These are phyloP conservation scores for Desmodus rotundus DNA, from an alignment of 2,113 vertebrate species.

Conservation along the genomic window DNA sequence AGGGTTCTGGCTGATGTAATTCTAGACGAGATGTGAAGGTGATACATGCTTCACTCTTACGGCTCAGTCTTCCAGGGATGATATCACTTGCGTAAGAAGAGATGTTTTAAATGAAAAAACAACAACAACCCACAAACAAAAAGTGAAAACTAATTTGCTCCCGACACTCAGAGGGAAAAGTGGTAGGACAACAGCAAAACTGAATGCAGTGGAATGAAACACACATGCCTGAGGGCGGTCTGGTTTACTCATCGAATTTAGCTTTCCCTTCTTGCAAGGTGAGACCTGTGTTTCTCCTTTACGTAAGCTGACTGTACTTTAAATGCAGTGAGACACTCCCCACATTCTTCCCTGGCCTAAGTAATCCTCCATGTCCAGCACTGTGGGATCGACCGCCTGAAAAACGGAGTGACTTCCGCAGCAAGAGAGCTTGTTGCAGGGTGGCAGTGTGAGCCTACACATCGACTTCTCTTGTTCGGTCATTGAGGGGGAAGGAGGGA, in stretches of 20 bases:
- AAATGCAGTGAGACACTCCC: neutral
- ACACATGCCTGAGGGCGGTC: neutral
- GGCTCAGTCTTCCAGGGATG: conserved; percentile 40
- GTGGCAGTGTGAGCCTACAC: neutral
- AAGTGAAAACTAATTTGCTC: neutral
- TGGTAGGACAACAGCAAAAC: neutral
- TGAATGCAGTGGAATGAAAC: neutral
- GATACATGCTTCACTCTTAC: conserved; percentile 52
- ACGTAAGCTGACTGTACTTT: neutral
- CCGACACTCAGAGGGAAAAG: neutral
- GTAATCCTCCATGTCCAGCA: neutral
- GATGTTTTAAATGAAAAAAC: neutral
- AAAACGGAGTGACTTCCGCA: neutral
- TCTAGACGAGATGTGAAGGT: conserved; percentile 52
- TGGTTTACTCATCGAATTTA: neutral
- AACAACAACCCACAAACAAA: too few species aligned
- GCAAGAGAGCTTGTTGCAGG: neutral
- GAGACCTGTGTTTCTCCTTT: conserved; percentile 6
- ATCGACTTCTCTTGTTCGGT: accelerated
- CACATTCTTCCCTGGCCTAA: neutral
- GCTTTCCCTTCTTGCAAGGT: neutral
- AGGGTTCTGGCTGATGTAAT: conserved; percentile 55
- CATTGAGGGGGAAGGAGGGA: neutral
- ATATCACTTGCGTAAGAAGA: conserved; percentile 56
- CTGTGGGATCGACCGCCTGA: neutral